Percentiles rank a stretch among this genome's conserved stretches.
phyloP scores from a whole-genome alignment of 2,113 vertebrate genomes.

The Peromyscus leucopus region DNA sequence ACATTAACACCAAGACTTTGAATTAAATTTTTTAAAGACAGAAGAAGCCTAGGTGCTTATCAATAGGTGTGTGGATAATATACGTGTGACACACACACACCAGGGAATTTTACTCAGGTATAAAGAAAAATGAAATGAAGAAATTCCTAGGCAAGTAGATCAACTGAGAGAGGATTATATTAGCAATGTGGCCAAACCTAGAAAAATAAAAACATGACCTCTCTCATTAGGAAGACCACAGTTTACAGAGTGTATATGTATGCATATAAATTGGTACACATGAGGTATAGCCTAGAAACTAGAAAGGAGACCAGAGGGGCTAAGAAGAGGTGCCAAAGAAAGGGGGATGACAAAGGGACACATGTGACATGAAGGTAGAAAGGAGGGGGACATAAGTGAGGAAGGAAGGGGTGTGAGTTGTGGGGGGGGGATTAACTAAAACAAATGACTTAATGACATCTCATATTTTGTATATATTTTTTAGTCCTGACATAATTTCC shows the following conservation, averaged over 20 bases:
- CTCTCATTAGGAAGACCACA: neutral
- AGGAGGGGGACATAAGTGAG: too few relatives aligned
- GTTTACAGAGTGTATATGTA: neutral
- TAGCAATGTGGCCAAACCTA: neutral
- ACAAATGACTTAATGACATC: neutral
- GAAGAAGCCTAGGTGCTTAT: neutral
- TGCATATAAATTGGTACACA: too few relatives aligned
- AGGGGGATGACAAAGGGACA: neutral
- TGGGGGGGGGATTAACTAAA: neutral
- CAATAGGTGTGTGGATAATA: neutral
- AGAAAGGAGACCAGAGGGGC: neutral
- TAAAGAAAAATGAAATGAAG: neutral
- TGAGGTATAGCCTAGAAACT: neutral
- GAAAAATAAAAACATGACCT: neutral
- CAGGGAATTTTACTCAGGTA: neutral
- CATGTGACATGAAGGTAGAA: too few relatives aligned
- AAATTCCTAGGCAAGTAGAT: neutral
- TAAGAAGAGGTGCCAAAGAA: neutral
- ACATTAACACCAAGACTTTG: neutral
- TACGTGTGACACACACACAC: neutral
- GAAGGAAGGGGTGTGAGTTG: neutral
- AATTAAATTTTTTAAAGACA: neutral
- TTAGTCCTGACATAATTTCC: neutral
- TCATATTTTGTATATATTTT: neutral
- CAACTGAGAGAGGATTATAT: neutral